These are phyloP conservation scores for roundworm (Caenorhabditis elegans) DNA, from an alignment of 1,140 invertebrate species.

Conservation along the genomic window WBcel235 BX284603.4:7636001-7636500, in stretches of 20 bases:
- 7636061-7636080: not conserved
- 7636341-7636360: not conserved
- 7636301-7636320: slow-evolving; percentile 2
- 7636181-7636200: no score
- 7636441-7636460: no score
- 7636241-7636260: not conserved
- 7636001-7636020: not conserved
- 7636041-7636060: no score
- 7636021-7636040: not conserved
- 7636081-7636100: not conserved
- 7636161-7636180: not conserved
- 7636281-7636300: not conserved
- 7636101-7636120: not conserved
- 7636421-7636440: not conserved
- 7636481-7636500: not conserved
- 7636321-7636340: not conserved
- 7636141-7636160: not conserved
- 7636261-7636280: not conserved
- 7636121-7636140: not conserved
- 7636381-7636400: no score
- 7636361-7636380: not conserved
- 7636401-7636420: not conserved
- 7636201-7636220: not conserved
- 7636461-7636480: no score
- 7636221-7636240: not conserved